Evolutionary conservation across 1,140 invertebrate species (phyloP).

Genomic region (Drosophila trapezifrons): DNA sequence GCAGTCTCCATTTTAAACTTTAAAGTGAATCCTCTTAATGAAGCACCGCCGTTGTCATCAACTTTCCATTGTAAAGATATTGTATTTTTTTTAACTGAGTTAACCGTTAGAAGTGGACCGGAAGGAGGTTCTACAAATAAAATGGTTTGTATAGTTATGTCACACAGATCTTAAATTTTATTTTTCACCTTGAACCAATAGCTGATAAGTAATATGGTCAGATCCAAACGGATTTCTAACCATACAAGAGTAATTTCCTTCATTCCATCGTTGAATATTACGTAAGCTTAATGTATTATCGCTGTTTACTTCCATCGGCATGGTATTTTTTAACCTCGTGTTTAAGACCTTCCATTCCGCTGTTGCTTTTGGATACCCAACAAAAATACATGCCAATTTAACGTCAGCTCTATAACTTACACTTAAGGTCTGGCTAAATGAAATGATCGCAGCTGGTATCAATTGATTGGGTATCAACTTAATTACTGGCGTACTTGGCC

Average conservation of each 20-base stretch:
- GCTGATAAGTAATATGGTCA: conserved; percentile 87
- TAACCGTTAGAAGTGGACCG: conserved; percentile 88
- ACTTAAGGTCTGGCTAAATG: conserved; percentile 86
- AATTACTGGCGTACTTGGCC: conserved; percentile 86
- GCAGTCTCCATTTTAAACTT: conserved; percentile 87
- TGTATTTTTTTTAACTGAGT: conserved; percentile 88
- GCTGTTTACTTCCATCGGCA: conserved; percentile 84
- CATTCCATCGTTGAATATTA: conserved; percentile 86
- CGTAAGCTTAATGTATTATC: conserved; percentile 87
- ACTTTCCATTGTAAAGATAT: conserved; percentile 89
- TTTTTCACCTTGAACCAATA: conserved; percentile 86
- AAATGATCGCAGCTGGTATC: conserved; percentile 87
- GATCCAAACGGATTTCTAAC: conserved; percentile 87
- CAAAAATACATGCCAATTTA: conserved; percentile 86
- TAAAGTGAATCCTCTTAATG: conserved; percentile 87
- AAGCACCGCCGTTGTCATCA: conserved; percentile 87
- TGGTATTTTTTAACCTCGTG: conserved; percentile 60
- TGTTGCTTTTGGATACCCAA: conserved; percentile 86
- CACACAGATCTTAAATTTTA: neutral
- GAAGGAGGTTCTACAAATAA: conserved; percentile 86
- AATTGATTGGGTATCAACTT: conserved; percentile 85
- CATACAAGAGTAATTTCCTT: conserved; percentile 88
- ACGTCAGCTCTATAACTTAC: conserved; percentile 86
- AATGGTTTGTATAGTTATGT: neutral
- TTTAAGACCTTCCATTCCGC: conserved; percentile 85